Percentiles rank a stretch among this genome's conserved stretches.
phyloP scores from a whole-genome alignment of 2,888 invertebrate species.

The Autographa gamma region DNA sequence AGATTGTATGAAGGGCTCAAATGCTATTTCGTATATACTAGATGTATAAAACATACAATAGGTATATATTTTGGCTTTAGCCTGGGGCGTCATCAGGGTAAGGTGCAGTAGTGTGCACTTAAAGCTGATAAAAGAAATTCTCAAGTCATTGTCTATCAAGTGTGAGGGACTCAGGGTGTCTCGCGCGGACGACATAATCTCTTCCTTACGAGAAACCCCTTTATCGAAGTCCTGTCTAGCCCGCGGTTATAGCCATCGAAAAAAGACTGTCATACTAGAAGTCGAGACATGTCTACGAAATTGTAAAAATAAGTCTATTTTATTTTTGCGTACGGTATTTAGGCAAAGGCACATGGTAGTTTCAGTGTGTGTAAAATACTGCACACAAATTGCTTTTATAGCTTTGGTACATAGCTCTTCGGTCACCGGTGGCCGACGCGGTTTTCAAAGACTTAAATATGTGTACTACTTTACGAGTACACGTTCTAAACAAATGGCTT shows the following conservation, averaged over 20 bases:
- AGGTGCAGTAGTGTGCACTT: not conserved
- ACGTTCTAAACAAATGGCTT: not conserved
- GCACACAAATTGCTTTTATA: not conserved
- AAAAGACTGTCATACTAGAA: constrained; percentile 47
- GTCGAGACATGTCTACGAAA: constrained; percentile 41
- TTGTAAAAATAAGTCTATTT: not conserved
- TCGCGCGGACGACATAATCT: constrained; percentile 38
- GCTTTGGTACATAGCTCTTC: not conserved
- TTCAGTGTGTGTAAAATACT: not conserved
- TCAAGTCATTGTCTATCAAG: constrained; percentile 3
- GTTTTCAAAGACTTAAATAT: not conserved
- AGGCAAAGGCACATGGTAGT: not conserved
- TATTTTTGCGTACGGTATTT: not conserved
- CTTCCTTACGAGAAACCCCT: constrained; percentile 35
- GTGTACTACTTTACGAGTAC: not conserved
- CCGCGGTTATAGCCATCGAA: constrained; percentile 32
- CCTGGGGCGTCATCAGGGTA: constrained; percentile 19
- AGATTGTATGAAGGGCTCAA: constrained; percentile 31
- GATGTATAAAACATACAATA: constrained; percentile 21
- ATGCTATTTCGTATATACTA: constrained; percentile 27
- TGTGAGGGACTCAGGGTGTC: constrained; percentile 42
- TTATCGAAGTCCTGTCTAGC: not conserved
- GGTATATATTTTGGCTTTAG: constrained; percentile 30
- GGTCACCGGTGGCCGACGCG: not conserved
- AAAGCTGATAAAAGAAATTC: not conserved